Evolutionary conservation across 2,797 vertebrate genomes (phyloP).

Genomic region (Rhynchonycteris naso): DNA sequence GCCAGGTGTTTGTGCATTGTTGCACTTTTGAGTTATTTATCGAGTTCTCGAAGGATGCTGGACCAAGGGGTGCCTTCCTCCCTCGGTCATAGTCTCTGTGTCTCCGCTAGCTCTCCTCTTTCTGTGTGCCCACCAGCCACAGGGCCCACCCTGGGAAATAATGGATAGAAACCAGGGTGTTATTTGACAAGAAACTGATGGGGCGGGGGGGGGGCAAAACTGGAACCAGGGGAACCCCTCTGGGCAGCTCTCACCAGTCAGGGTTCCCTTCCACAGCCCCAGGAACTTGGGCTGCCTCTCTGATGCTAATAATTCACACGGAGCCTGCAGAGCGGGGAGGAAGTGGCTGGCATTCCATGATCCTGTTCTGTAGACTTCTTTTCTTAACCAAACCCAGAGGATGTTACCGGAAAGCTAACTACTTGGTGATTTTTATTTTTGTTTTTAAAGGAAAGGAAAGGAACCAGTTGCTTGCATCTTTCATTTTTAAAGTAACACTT

Average conservation of each 20-base stretch:
- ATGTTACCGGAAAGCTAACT: constrained; percentile 48
- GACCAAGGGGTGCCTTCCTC: constrained; percentile 42
- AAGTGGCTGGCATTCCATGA: background rate
- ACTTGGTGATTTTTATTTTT: background rate
- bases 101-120: background rate
- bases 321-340: background rate
- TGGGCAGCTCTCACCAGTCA: background rate
- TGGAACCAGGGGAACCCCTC: constrained; percentile 36
- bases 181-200: background rate
- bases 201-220: constrained; percentile 26
- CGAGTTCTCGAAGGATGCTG: constrained; percentile 65
- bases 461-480: constrained; percentile 49
- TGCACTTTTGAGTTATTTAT: constrained; percentile 66
- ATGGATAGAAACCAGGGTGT: background rate
- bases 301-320: background rate
- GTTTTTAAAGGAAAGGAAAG: constrained; percentile 28
- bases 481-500: constrained; percentile 56
- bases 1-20: constrained; percentile 19
- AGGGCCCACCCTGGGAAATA: constrained; percentile 27
- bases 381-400: constrained; percentile 24
- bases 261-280: background rate
- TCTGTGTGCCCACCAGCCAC: background rate
- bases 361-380: background rate
- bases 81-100: constrained; percentile 48
- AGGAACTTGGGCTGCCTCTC: background rate